Evolutionary conservation across 2,888 invertebrate species (phyloP).

Genomic region (Cyclophora albipunctata): DNA sequence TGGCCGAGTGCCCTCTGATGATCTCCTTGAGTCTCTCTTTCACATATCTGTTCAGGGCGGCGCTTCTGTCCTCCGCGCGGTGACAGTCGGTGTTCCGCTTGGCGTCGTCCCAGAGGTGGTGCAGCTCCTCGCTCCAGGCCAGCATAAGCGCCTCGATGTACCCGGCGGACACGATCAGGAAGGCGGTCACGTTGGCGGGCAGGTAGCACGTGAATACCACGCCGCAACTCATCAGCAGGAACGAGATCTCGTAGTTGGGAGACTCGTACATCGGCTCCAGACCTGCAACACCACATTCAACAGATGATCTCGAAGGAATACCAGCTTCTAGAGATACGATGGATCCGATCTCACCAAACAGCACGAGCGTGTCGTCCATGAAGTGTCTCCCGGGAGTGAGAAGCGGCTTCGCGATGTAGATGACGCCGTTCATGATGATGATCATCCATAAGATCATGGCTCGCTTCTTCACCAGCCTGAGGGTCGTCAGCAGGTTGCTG

Average conservation of each 20-base stretch:
- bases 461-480: constrained; percentile 35
- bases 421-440: constrained; percentile 27
- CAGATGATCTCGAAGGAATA: no score
- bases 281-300: constrained; percentile 24
- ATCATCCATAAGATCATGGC: constrained; percentile 35
- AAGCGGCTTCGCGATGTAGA: constrained; percentile 29
- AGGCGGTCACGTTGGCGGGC: constrained; percentile 32
- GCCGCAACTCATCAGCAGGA: constrained; percentile 14
- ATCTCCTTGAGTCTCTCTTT: constrained; percentile 27
- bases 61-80: constrained; percentile 11
- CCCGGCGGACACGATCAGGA: constrained; percentile 36
- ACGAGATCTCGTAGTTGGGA: constrained; percentile 44
- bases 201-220: constrained; percentile 29
- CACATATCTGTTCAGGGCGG: constrained; percentile 28
- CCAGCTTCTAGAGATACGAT: no score
- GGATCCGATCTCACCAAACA: constrained; percentile 27
- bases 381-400: constrained; percentile 39
- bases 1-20: constrained; percentile 30
- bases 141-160: constrained; percentile 46
- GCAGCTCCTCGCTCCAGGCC: constrained; percentile 38
- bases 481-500: constrained; percentile 24
- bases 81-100: constrained; percentile 5
- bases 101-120: constrained; percentile 37
- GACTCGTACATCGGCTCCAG: constrained; percentile 42
- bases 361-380: constrained; percentile 27